Evolutionary conservation across 2,888 invertebrate genomes (phyloP), one percentile per base, ranked within the genome.

Genomic region (Lasioglossum zephyrum): DNA sequence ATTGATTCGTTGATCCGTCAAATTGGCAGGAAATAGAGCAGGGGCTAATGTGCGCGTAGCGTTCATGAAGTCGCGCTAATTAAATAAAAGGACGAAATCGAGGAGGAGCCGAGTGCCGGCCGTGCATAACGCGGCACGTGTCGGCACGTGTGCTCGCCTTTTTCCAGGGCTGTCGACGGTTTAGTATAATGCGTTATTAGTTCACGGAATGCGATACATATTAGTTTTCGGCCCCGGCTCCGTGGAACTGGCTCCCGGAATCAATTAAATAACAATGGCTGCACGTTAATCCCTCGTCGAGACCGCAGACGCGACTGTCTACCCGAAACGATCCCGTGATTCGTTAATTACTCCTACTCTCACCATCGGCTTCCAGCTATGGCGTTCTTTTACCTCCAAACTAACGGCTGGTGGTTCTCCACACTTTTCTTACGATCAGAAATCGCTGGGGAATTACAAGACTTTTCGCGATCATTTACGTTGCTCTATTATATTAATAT

Each of bases 71-170:
- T 91, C 85, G 88, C 80, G 91, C 94, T 95, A 95, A 95, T 95
- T 94, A 94, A 95, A 95, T 95, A 93, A 95, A 94, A 93, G 93
- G 92, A 89, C 90, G 91, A 90, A 92, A 92, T 93, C 88, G 93
- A 87, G 91, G 89, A 90, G 91, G 91, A 87, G 87, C 86, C 86
- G 92, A 91, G 75, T 31, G 78, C n/a, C 74, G 82, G 66, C 44
- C 84, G 82, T 69, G 76, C 86, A 75, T 87, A 85, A 79, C 84
- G 80, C 73, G 72, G 36, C 92, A 93, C 92, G 92, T 90, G 92
- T 66, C 89, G 92, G 63, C 93, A 92, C 94, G 93, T 93, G 94
- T 87, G 66, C 69, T 47, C 79, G 88, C 82, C 81, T 86, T 81
- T 85, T 86, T 41, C 85, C 81, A 76, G 80, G 79, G 73, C 82